phyloP scores from a whole-genome alignment of 2,113 vertebrate species.

The Sorex araneus region DNA sequence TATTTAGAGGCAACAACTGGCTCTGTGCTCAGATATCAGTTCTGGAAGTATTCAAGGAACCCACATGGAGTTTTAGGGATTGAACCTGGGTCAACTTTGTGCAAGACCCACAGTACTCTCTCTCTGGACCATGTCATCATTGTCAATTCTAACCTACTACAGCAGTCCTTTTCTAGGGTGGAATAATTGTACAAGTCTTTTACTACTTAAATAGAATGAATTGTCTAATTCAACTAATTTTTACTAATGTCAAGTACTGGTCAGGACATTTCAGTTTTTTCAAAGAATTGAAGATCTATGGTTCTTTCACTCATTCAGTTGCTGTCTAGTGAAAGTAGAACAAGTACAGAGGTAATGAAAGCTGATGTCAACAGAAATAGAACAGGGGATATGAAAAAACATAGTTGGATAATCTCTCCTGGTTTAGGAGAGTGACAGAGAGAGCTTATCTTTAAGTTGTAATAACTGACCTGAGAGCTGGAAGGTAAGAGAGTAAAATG shows the following conservation, averaged over 20 bases:
- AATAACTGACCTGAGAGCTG: neutral
- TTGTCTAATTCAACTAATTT: slow-evolving; percentile 8
- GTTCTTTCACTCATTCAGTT: neutral
- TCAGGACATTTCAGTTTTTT: neutral
- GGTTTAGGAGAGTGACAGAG: neutral
- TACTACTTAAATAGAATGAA: neutral
- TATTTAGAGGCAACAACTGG: no score
- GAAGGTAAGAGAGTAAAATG: neutral
- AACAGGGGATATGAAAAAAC: no score
- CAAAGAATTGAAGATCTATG: neutral
- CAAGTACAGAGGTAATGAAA: neutral
- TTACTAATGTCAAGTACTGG: neutral
- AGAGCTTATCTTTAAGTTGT: neutral
- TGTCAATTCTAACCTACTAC: no score
- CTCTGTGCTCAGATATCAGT: no score
- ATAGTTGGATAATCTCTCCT: neutral
- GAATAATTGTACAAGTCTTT: neutral
- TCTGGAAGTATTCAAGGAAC: no score
- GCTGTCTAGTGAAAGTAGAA: neutral
- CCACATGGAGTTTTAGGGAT: no score
- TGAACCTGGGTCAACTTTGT: no score
- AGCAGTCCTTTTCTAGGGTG: no score
- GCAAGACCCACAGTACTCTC: no score
- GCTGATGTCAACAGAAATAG: neutral
- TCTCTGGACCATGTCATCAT: no score